These are phyloP conservation scores for Zosterops lateralis DNA, from an alignment of 2,113 vertebrate genomes.

Conservation along the genomic window DNA sequence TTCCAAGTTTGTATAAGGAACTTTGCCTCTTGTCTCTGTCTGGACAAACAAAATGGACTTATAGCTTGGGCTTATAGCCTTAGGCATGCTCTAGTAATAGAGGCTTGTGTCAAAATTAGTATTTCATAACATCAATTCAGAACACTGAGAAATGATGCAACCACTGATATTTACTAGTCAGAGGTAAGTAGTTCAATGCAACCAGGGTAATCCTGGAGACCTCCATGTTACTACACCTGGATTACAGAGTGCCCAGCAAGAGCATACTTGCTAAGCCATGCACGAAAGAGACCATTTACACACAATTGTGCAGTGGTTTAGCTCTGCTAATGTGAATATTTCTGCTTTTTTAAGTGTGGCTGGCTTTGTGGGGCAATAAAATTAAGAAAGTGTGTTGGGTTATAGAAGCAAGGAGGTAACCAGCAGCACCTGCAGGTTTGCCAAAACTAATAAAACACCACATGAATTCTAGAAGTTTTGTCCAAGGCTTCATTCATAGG, in stretches of 20 bases:
- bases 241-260: fast-evolving
- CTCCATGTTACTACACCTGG: neutral
- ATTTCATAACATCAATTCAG: neutral
- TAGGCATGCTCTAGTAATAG: neutral
- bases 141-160: neutral
- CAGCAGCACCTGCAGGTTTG: neutral
- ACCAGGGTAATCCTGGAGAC: neutral
- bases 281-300: neutral
- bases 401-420: neutral
- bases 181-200: neutral
- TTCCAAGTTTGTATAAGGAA: neutral
- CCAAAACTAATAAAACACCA: neutral
- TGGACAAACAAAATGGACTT: neutral
- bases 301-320: neutral
- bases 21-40: neutral
- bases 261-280: fast-evolving
- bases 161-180: neutral
- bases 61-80: neutral
- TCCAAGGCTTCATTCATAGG: neutral
- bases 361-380: neutral
- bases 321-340: neutral
- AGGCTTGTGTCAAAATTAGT: neutral
- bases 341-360: neutral
- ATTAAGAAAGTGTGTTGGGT: neutral
- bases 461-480: neutral